Percentiles rank a stretch among this genome's conserved stretches.
These are phyloP conservation scores for Drosophila sp. DNA, from an alignment of 1,140 invertebrate genomes.

Conservation along the genomic window DNA sequence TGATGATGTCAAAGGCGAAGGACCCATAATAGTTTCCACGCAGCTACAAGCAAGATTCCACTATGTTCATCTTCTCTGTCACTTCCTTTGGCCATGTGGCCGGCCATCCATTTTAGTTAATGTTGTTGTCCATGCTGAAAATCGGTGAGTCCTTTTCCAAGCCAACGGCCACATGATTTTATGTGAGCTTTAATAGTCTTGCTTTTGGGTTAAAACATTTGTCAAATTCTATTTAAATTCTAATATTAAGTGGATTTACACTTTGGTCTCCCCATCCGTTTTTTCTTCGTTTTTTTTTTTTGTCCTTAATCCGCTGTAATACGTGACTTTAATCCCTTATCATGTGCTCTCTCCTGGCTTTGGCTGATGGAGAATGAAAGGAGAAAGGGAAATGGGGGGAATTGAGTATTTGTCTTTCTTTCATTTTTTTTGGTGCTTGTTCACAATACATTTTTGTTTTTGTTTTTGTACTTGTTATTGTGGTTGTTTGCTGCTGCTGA, in stretches of 20 bases:
- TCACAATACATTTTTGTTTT: constrained; percentile 8
- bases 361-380: not conserved
- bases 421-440: not conserved
- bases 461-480: constrained; percentile 9
- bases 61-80: constrained; percentile 39
- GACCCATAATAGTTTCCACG: constrained; percentile 61
- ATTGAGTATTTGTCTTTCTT: not conserved
- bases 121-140: constrained; percentile 49
- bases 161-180: constrained; percentile 51
- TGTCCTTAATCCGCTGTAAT: constrained; percentile 52
- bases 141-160: constrained; percentile 65
- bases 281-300: constrained; percentile 21
- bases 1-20: constrained; percentile 28
- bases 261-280: not conserved
- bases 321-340: constrained; percentile 61
- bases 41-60: constrained; percentile 8
- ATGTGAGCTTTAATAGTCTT: constrained; percentile 32
- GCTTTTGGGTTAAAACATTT: constrained; percentile 16
- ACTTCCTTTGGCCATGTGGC: not conserved
- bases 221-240: constrained; percentile 42
- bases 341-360: not conserved
- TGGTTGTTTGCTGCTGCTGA: constrained; percentile 39
- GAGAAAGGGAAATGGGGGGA: no score
- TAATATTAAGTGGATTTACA: constrained; percentile 19
- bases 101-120: constrained; percentile 25